Evolutionary conservation across 2,888 invertebrate species (phyloP), one percentile per base, ranked within the genome.

Genomic region (Thymelicus acteon): DNA sequence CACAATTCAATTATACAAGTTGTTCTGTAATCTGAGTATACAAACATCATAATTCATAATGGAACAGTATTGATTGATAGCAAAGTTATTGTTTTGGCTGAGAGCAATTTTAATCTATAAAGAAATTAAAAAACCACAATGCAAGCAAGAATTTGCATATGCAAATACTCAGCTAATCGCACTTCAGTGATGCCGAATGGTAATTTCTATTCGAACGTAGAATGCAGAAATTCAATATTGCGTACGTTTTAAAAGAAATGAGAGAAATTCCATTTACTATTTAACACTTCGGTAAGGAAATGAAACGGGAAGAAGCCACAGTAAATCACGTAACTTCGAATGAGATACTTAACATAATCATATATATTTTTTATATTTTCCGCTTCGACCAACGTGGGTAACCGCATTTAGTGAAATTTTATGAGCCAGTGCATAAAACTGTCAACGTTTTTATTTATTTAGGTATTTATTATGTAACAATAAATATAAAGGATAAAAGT

Each of bases 231-330:
- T 68, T 61, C 54, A 68, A 62, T 68, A 47, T 68, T 57, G 54
- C 54, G 61, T 61, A 52, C 61, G 40, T 64, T 69, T 64, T 64
- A 70, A 71, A 65, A 71, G 60, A 71, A 54, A 71, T 71, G 52
- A 52, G 37, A 71, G 44, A 60, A 64, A 71, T 52, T 54, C 70
- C 70, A 71, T 71, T 70, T 71, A 69, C 65, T 71, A 71, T 39
- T 57, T 58, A 58, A 37, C 65, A 37, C 40, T 64, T 64, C 70
- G 70, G 60, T 64, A 63, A 70, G 70, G 70, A 70, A 70, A 70
- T 70, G 70, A 70, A 70, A 70, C 49, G 64, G 70, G 63, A 70
- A 64, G 64, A 24, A 31, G 49, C 64, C 49, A 49, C 60, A 44
- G 52, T 70, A 70, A 70, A 70, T 70, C 70, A 64, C 40, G 64